These are phyloP conservation scores for Rhyacichthys aspro DNA, from an alignment of 2,797 vertebrate genomes.

Conservation along the genomic window DNA sequence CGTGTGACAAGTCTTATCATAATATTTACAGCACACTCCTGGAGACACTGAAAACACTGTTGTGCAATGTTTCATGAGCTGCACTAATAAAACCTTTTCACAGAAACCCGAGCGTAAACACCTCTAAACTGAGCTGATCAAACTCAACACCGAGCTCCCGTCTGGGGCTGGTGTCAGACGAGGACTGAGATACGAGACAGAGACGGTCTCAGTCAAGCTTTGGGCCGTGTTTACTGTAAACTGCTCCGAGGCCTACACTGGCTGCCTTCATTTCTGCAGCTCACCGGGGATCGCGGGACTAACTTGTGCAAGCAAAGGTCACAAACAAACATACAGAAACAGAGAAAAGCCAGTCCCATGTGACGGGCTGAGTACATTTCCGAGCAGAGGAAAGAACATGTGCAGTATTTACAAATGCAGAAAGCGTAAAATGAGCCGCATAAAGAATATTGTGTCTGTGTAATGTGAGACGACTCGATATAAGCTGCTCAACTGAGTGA, in stretches of 20 bases:
- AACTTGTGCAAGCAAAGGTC: not conserved
- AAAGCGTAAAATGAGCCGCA: not conserved
- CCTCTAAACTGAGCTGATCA: too few relatives aligned
- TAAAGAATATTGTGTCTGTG: not conserved
- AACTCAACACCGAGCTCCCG: too few relatives aligned
- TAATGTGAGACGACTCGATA: not conserved
- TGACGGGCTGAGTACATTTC: not conserved
- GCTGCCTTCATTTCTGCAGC: not conserved
- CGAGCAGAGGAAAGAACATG: not conserved
- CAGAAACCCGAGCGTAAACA: not conserved
- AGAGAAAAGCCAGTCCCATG: not conserved
- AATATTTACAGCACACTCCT: not conserved
- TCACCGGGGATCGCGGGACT: not conserved
- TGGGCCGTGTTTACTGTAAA: constrained; percentile 5
- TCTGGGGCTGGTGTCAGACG: too few relatives aligned
- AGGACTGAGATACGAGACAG: not conserved
- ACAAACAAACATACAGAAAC: not conserved
- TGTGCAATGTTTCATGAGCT: not conserved
- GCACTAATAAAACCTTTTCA: not conserved
- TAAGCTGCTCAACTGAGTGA: not conserved
- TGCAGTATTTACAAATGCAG: not conserved
- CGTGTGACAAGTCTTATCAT: not conserved
- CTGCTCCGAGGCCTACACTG: not conserved
- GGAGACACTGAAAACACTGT: not conserved
- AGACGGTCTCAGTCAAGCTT: not conserved